Conservation (phyloP, 2,113 vertebrate genomes). For the Thunnus thynnus region DNA sequence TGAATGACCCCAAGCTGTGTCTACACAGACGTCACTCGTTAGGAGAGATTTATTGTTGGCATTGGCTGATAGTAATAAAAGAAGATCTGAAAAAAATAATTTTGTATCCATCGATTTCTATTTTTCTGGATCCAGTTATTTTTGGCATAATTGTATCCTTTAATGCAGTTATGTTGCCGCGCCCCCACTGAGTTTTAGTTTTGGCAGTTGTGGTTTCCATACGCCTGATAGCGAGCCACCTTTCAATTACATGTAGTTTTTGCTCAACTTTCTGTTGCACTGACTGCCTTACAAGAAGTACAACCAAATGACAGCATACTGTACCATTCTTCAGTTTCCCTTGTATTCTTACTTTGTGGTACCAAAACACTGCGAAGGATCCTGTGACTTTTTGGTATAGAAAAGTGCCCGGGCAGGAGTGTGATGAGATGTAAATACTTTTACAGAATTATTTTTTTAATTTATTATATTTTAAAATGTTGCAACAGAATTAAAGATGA, state of each 20-base stretch:
- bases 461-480: conserved; percentile 65
- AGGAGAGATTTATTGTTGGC: neutral
- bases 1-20: neutral
- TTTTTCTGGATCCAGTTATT: neutral
- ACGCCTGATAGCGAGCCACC: conserved; percentile 7
- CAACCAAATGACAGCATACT: conserved; percentile 81
- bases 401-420: conserved; percentile 37
- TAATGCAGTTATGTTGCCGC: neutral
- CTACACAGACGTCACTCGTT: neutral
- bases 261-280: conserved; percentile 73
- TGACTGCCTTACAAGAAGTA: conserved; percentile 84
- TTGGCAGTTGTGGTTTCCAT: conserved; percentile 32
- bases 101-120: neutral
- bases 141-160: neutral
- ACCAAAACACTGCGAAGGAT: conserved; percentile 65
- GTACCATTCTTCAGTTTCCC: conserved; percentile 64
- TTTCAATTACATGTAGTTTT: conserved; percentile 49
- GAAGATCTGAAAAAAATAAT: neutral
- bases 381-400: conserved; percentile 35
- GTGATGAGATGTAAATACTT: conserved; percentile 60
- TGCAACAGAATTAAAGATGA: conserved; percentile 45
- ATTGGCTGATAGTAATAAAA: conserved; percentile 2
- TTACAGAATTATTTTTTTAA: conserved; percentile 64
- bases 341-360: conserved; percentile 45
- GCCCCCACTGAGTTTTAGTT: neutral